A percentile compares a stretch with the other conserved stretches of the same genome.
Conservation (phyloP, 2,797 vertebrate genomes). For the Babyrousa celebensis region DNA sequence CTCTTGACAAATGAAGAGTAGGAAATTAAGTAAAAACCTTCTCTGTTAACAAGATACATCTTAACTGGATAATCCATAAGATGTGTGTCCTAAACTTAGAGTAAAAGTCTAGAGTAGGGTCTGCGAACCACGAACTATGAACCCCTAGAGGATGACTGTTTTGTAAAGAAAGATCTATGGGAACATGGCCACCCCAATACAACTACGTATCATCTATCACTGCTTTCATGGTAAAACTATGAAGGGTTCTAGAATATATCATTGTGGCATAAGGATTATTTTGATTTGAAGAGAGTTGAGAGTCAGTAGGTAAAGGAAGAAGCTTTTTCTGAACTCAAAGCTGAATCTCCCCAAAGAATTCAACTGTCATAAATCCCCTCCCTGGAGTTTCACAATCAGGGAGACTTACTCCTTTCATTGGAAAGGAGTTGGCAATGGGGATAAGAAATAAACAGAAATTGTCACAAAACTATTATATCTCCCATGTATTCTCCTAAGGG, state of each 20-base stretch:
- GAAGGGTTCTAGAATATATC: not conserved
- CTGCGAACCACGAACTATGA: not conserved
- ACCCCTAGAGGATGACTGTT: not conserved
- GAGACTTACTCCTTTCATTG: not conserved
- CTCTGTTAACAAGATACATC: not conserved
- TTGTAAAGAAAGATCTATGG: not conserved
- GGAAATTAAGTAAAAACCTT: not conserved
- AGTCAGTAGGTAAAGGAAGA: not conserved
- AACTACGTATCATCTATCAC: not conserved
- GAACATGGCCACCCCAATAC: not conserved
- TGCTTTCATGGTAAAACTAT: not conserved
- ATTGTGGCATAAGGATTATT: not conserved
- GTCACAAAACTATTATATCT: not conserved
- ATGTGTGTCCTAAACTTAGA: not conserved
- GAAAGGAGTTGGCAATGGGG: not conserved
- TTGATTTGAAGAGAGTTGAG: not conserved
- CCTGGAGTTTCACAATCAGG: not conserved
- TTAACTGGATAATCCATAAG: not conserved
- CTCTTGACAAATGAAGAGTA: not conserved
- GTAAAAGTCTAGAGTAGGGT: not conserved
- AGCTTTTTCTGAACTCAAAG: not conserved
- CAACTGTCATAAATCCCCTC: not conserved
- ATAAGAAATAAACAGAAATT: conserved; percentile 36
- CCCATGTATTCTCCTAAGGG: not conserved
- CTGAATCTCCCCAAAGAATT: not conserved